Evolutionary conservation across 2,113 vertebrate species (phyloP), one percentile per base, ranked within the genome.

Genomic region (Heloderma charlesbogerti): DNA sequence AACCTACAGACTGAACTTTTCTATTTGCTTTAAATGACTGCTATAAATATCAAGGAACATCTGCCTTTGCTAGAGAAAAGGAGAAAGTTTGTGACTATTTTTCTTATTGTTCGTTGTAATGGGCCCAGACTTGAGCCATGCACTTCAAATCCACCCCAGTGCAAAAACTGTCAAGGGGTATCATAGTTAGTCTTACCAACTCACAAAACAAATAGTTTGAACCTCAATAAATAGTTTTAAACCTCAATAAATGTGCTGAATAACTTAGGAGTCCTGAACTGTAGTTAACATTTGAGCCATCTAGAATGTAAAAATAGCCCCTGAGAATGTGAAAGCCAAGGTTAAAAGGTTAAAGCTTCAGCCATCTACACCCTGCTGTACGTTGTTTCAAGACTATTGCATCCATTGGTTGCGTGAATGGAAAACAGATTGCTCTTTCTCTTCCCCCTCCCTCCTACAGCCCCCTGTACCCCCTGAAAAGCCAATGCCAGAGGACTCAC

Each of bases 1-100:
- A 0, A 72, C 63, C n/a, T 79, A 45, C 88, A 84, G 54, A 63
- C 92, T 71, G 15, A 92, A 67, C 86, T 83, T 81, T 91, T 45
- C 57, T 72, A 87, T 37, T 85, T 0, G 0, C 12, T 92, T 71
- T 89, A 43, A 75, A 51, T 60, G 48, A 10, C 0, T 89, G 0
- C 45, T 79, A 51, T 31, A 81, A 91, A 79, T 84, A 88, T 77
- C 5, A 48, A 83, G 84, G 80, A 77, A 57, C 13, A 82, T 2
- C 63, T 66, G 34, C 43, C 66, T 15, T 22, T 60, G 85, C 3
- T 31, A 86, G 16, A 10, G 16, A 81, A 66, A 43, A 37, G 31
- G 3, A 66, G 45, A 63, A 72, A 22, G 3, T 57, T 25, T 40
- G 27, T 25, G 7, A n/a, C 69, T 3, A 10, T 87, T 91, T 85